Conservation (phyloP, 2,797 vertebrate genomes). For the Typhlichthys subterraneus region DNA sequence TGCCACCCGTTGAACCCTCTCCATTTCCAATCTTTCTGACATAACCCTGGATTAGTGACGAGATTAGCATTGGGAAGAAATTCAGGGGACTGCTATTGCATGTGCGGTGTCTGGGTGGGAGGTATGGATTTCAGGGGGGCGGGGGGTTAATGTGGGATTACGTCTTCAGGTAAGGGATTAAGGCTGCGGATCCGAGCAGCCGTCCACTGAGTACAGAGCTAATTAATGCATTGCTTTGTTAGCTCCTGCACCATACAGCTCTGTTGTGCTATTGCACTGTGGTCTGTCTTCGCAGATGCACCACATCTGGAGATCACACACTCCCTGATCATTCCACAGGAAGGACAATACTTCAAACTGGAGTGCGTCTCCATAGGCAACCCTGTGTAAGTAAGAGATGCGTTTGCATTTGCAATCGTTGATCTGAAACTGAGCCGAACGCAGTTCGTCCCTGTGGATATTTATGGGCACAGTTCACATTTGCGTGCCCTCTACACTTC, state of each 20-base stretch:
- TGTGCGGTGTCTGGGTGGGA: constrained; percentile 28
- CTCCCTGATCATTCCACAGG: constrained; percentile 90
- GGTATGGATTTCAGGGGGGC: constrained; percentile 53
- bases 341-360: constrained; percentile 96
- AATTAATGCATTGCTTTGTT: constrained; percentile 48
- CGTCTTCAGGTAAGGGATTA: constrained; percentile 74
- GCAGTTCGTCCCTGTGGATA: too few relatives aligned
- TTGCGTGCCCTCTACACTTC: too few relatives aligned
- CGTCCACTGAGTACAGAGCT: constrained; percentile 43
- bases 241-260: constrained; percentile 25
- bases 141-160: constrained; percentile 69
- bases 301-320: constrained; percentile 92
- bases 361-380: constrained; percentile 98
- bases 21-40: background rate
- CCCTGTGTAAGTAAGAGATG: constrained; percentile 87
- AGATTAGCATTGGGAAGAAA: constrained; percentile 59
- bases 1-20: too few relatives aligned
- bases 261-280: constrained; percentile 7
- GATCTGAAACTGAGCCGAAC: too few relatives aligned
- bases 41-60: constrained; percentile 46
- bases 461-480: too few relatives aligned
- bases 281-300: constrained; percentile 81
- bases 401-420: constrained; percentile 8
- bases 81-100: constrained; percentile 58
- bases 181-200: constrained; percentile 51